Evolutionary conservation across 2,888 invertebrate genomes (phyloP), one percentile per base, ranked within the genome.

Genomic region (Sycophila texana): DNA sequence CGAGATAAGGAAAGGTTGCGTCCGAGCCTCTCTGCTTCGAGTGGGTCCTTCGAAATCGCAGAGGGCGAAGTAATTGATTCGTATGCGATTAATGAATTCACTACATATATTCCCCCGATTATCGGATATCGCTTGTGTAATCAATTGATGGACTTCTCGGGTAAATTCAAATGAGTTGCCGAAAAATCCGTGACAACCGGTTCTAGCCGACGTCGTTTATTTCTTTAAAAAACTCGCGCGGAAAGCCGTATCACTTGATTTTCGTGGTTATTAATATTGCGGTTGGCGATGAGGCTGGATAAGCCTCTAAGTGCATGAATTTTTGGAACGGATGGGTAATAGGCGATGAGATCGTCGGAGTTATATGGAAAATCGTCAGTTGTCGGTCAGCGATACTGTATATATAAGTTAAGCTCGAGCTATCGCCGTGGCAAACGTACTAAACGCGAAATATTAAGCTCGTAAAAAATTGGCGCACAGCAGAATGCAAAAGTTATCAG

Each of bases 81-180:
- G 13, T 14, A n/a, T 13, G 22, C 66, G 66, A 53, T 67, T 67
- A 67, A 67, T 67, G 67, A 22, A 53, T 26, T 26, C n/a, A 51
- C 7, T 14, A 16, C 18, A 18, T 67, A 22, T n/a, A 67, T 16
- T 47, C 39, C 0, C 10, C 13, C 47, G 2, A 13, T 18, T 30
- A 61, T 66, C 71, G n/a, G 72, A 47, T 60, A 55, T 22, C 20
- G 55, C 61, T 55, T 13, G 2, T 73, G 68, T 74, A 68, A 77
- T 77, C 80, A 67, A 66, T 61, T 71, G 80, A 81, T 71, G 77
- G 80, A 66, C 71, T 81, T 81, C 72, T 78, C 78, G 73, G 66
- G 60, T 79, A 65, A 81, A 81, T 73, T 73, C 65, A 73, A 79
- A 79, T 73, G 74, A 78, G 73, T 66, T 47, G n/a, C 4, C 10